Percentiles rank a stretch among this genome's conserved stretches.
Evolutionary conservation across 2,797 vertebrate species (phyloP).

Genomic region (Cuculus canorus): DNA sequence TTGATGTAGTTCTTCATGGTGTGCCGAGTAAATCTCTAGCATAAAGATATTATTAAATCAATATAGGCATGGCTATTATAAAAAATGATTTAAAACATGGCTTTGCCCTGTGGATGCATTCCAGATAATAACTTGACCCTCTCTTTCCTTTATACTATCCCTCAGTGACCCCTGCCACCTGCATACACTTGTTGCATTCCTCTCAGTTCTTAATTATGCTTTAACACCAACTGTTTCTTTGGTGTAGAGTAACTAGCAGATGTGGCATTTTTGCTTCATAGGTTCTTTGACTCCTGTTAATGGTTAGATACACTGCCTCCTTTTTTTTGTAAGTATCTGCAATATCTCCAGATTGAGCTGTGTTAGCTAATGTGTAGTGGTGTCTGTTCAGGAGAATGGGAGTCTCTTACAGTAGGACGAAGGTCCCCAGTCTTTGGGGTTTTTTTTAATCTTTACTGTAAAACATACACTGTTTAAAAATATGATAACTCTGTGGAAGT

Average conservation of each 20-base stretch:
- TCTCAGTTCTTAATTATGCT: background rate
- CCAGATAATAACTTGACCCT: slow-evolving; percentile 59
- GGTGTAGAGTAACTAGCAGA: background rate
- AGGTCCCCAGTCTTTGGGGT: background rate
- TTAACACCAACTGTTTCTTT: slow-evolving; percentile 12
- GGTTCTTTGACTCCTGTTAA: background rate
- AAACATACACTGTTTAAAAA: background rate
- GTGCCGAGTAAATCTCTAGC: background rate
- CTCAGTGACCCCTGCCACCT: slow-evolving; percentile 47
- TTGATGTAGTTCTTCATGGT: background rate
- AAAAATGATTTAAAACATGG: slow-evolving; percentile 37
- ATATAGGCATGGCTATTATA: slow-evolving; percentile 24
- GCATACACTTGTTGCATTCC: slow-evolving; percentile 3
- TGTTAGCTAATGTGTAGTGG: background rate
- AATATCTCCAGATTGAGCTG: background rate
- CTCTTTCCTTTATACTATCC: slow-evolving; percentile 15
- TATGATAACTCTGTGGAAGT: background rate
- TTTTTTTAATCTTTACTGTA: background rate
- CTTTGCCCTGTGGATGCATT: slow-evolving; percentile 22
- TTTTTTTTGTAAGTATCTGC: background rate
- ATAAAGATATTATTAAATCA: slow-evolving; percentile 50
- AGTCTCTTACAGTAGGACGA: background rate
- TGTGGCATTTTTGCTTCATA: background rate
- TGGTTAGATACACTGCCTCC: background rate
- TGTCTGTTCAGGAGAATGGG: background rate